Evolutionary conservation across 2,797 vertebrate genomes (phyloP).

Genomic region (Numenius phaeopus): DNA sequence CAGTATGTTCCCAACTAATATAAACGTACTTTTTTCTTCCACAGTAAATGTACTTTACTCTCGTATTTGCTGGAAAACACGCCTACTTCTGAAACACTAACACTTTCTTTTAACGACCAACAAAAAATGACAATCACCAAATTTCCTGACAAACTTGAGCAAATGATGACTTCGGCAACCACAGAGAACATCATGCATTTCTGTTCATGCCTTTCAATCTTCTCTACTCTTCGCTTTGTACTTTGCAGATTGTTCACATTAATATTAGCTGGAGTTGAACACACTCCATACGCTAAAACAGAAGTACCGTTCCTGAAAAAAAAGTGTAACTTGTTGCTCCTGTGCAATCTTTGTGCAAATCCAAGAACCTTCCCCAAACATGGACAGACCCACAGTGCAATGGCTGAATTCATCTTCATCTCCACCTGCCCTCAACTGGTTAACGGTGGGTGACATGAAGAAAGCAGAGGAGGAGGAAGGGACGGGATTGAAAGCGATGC

Average conservation of each 20-base stretch:
- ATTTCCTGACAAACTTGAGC: neutral
- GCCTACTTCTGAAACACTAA: neutral
- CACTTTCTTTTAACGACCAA: neutral
- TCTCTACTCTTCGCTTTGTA: neutral
- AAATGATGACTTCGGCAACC: neutral
- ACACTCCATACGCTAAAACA: neutral
- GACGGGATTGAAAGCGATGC: accelerated
- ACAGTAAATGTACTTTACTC: neutral
- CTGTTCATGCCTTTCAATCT: neutral
- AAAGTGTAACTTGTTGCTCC: neutral
- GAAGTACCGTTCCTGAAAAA: neutral
- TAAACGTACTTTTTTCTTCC: neutral
- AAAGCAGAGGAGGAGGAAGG: neutral
- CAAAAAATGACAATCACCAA: neutral
- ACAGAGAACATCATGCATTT: neutral
- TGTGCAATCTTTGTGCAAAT: neutral
- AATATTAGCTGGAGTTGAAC: neutral
- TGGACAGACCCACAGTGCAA: neutral
- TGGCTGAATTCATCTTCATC: neutral
- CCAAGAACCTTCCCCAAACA: neutral
- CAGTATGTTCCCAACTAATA: neutral
- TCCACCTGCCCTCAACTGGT: neutral
- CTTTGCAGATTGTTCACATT: neutral
- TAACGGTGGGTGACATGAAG: accelerated
- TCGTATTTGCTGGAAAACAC: neutral